Conservation (phyloP, 2,113 vertebrate species). For the Anoura caudifer region DNA sequence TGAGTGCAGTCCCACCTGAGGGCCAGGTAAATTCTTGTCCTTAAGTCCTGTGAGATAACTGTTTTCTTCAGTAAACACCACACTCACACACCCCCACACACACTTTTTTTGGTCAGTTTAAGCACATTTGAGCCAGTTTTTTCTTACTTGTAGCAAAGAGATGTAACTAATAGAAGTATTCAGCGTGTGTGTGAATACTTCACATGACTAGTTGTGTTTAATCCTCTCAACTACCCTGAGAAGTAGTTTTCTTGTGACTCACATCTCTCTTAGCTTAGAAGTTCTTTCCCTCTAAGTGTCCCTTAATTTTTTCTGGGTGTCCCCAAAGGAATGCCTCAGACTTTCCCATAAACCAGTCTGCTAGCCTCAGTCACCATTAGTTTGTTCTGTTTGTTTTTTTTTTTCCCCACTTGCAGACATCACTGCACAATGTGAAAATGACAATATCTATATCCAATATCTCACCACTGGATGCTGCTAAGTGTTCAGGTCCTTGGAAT, state of each 20-base stretch:
- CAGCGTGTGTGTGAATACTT: not conserved
- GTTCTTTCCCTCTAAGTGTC: not conserved
- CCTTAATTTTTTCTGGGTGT: not conserved
- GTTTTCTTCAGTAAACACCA: not conserved
- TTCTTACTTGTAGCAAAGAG: not conserved
- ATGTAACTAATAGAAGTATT: not conserved
- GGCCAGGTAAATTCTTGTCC: not conserved
- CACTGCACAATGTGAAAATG: not conserved
- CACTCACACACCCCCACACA: no score
- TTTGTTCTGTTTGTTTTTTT: slow-evolving; percentile 4
- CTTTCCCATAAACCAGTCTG: not conserved
- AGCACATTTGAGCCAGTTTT: not conserved
- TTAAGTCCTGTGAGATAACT: not conserved
- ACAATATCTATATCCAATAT: not conserved
- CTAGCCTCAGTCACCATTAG: not conserved
- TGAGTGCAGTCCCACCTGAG: not conserved
- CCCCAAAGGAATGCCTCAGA: not conserved
- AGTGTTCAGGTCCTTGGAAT: not conserved
- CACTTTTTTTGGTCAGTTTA: not conserved
- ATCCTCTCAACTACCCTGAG: not conserved
- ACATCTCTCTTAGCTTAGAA: not conserved
- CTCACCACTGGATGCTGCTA: not conserved
- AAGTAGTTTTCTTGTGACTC: not conserved
- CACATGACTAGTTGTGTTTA: not conserved
- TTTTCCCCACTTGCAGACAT: not conserved